phyloP scores from a whole-genome alignment of 2,113 vertebrate species.

The Turdus rufiventris region DNA sequence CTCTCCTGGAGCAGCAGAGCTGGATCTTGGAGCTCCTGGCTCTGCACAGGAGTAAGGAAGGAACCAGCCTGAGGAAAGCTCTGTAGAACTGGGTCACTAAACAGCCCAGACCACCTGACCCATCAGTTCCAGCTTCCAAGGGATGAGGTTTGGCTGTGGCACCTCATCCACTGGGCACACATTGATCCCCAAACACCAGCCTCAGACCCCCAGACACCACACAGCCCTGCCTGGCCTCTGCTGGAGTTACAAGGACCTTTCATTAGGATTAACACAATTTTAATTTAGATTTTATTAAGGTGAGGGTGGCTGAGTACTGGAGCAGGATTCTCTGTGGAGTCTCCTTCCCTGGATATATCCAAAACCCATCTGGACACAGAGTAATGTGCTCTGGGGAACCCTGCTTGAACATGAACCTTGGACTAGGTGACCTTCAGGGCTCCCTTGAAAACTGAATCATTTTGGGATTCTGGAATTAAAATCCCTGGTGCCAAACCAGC shows the following conservation, averaged over 20 bases:
- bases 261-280: background rate
- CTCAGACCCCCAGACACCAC: background rate
- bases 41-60: background rate
- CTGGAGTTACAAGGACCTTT: background rate
- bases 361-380: background rate
- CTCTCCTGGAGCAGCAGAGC: background rate
- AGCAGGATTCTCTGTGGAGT: background rate
- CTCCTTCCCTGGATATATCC: background rate
- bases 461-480: background rate
- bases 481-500: background rate
- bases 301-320: background rate
- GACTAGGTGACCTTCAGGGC: background rate
- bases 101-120: background rate
- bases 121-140: background rate
- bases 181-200: background rate
- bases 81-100: background rate
- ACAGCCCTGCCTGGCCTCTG: background rate
- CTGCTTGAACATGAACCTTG: accelerated
- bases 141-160: background rate
- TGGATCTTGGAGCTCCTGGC: background rate
- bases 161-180: background rate
- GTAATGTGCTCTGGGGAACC: accelerated
- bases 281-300: background rate
- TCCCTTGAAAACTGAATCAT: background rate
- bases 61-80: background rate